Conservation (phyloP, 2,113 vertebrate genomes). For the Pelodiscus sinensis region DNA sequence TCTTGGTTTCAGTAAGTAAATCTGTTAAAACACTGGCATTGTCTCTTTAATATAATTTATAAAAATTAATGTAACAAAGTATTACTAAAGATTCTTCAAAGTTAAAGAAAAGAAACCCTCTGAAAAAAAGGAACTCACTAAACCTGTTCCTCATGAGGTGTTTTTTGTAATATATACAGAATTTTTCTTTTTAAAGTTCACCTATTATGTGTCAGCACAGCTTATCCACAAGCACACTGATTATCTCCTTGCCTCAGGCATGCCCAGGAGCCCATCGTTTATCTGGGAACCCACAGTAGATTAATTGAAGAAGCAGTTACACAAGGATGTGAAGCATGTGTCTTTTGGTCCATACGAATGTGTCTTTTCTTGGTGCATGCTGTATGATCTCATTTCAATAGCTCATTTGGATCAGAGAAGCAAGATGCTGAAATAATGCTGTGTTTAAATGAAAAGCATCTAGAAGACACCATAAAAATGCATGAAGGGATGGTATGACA, state of each 20-base stretch:
- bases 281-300: neutral
- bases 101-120: neutral
- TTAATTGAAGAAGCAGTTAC: neutral
- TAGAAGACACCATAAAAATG: neutral
- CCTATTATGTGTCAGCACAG: neutral
- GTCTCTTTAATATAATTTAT: neutral
- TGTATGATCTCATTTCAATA: neutral
- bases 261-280: constrained; percentile 6
- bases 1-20: neutral
- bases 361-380: neutral
- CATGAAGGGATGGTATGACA: neutral
- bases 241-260: constrained; percentile 8
- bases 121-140: neutral
- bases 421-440: neutral
- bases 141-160: neutral
- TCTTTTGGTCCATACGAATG: neutral
- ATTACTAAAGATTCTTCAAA: neutral
- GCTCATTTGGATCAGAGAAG: neutral
- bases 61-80: fast-evolving
- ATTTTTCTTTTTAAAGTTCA: constrained; percentile 11
- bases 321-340: fast-evolving
- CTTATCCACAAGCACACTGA: neutral
- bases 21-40: neutral
- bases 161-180: neutral
- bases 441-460: neutral